Evolutionary conservation across 2,797 vertebrate genomes (phyloP).

Genomic region (Danio choprae): DNA sequence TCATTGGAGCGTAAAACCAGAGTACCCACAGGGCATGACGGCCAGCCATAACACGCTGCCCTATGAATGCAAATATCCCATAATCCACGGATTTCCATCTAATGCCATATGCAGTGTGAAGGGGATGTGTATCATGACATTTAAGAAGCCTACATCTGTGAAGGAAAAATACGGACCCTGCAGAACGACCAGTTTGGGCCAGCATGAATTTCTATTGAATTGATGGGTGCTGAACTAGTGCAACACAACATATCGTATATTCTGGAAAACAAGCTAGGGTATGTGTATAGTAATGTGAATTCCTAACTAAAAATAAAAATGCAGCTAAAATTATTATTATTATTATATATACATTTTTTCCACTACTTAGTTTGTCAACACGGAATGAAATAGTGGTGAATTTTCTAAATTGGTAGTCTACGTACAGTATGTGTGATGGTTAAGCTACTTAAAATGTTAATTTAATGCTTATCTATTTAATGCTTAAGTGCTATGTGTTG

Average conservation of each 20-base stretch:
- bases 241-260: too few relatives aligned
- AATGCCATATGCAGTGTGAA: slow-evolving; percentile 23
- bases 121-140: slow-evolving; percentile 17
- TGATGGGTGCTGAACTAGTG: background rate
- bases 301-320: too few relatives aligned
- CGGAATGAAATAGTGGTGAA: too few relatives aligned
- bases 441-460: too few relatives aligned
- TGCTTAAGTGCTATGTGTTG: too few relatives aligned
- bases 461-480: too few relatives aligned
- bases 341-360: too few relatives aligned
- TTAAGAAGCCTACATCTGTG: background rate
- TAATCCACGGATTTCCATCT: slow-evolving; percentile 20
- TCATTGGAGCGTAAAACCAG: slow-evolving; percentile 45
- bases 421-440: too few relatives aligned
- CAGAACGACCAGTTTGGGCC: background rate
- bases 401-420: too few relatives aligned
- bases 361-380: too few relatives aligned
- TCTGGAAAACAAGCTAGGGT: too few relatives aligned
- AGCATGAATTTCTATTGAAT: background rate
- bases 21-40: slow-evolving; percentile 47
- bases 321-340: too few relatives aligned
- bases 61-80: slow-evolving; percentile 45
- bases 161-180: background rate
- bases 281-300: background rate
- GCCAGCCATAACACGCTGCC: slow-evolving; percentile 30